Percentiles rank a stretch among this genome's conserved stretches.
Conservation (phyloP, 2,113 vertebrate genomes). For the Eulemur macaco region DNA sequence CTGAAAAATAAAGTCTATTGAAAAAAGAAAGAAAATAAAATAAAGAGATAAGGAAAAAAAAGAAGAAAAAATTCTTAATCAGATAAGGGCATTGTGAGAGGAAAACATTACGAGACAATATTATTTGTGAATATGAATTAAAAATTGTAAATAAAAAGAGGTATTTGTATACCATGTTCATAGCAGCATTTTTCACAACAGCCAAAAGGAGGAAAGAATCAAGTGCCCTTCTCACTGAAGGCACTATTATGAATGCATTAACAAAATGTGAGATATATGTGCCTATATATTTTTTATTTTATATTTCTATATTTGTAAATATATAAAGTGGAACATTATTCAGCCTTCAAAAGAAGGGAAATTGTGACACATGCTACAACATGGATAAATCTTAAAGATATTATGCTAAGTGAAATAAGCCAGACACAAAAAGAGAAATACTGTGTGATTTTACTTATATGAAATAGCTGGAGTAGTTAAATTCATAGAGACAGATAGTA, state of each 20-base stretch:
- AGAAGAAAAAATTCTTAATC: background rate
- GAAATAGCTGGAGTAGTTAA: background rate
- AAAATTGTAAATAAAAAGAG: background rate
- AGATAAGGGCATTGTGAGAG: background rate
- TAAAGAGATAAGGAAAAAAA: background rate
- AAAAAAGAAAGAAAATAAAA: background rate
- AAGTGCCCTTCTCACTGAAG: background rate
- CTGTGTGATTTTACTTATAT: background rate
- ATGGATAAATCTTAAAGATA: background rate
- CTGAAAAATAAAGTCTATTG: background rate
- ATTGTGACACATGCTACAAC: background rate
- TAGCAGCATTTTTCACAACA: background rate
- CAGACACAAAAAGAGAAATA: background rate
- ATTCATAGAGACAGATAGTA: background rate
- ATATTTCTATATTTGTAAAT: background rate
- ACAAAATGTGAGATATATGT: background rate
- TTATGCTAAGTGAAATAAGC: background rate
- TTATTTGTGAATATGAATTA: slow-evolving; percentile 20
- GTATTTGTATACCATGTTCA: background rate
- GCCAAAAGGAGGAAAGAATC: background rate
- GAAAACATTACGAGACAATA: background rate
- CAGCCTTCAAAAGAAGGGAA: background rate
- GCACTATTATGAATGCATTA: background rate
- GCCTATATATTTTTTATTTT: background rate
- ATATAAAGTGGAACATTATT: background rate